Conservation (phyloP, 2,888 invertebrate species). For the Timema podura region DNA sequence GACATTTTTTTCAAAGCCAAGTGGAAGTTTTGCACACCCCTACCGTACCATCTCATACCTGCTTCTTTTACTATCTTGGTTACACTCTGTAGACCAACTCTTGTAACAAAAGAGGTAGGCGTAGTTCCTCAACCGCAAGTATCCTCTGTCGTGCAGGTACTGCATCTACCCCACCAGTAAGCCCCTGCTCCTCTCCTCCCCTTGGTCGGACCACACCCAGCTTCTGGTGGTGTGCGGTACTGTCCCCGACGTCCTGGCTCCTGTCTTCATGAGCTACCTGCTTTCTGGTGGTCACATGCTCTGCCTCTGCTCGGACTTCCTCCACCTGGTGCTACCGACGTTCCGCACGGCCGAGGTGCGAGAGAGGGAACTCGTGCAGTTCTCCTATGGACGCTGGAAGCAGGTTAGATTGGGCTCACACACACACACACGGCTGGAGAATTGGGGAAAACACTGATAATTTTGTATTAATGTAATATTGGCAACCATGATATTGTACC, state of each 20-base stretch:
- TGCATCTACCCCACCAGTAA: constrained; percentile 46
- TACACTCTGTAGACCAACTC: no score
- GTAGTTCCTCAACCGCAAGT: no score
- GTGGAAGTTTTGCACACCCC: no score
- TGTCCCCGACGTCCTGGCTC: constrained; percentile 60
- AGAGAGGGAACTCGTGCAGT: constrained; percentile 77
- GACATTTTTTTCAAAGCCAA: no score
- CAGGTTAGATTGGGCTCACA: no score
- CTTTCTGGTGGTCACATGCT: constrained; percentile 67
- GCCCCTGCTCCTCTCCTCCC: constrained; percentile 46
- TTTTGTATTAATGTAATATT: no score
- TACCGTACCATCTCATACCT: no score
- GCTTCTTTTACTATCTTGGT: no score
- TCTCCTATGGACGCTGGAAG: constrained; percentile 79
- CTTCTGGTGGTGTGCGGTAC: constrained; percentile 76
- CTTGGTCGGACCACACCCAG: constrained; percentile 63
- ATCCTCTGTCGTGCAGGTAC: constrained; percentile 44
- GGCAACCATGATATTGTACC: no score
- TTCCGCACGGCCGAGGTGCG: constrained; percentile 82
- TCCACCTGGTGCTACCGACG: constrained; percentile 71
- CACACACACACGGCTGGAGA: no score
- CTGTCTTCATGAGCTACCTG: constrained; percentile 65
- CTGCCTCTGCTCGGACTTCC: constrained; percentile 74
- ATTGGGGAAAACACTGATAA: no score
- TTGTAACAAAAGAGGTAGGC: background rate